Conservation (phyloP, 2,113 vertebrate genomes). For the Carettochelys insculpta region DNA sequence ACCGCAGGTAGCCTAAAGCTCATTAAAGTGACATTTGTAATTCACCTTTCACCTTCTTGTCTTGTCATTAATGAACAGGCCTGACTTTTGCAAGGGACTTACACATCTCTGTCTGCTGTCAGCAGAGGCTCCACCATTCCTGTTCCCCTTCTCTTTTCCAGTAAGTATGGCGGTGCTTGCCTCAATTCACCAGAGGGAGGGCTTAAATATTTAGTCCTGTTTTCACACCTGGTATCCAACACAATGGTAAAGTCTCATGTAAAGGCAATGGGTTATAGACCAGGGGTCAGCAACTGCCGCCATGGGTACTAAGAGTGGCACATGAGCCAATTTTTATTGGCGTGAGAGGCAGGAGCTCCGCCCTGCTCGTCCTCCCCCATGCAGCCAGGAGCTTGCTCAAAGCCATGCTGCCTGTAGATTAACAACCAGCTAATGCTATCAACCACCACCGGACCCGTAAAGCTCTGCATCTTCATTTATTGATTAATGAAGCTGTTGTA, state of each 20-base stretch:
- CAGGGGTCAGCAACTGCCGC: too few relatives aligned
- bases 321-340: too few relatives aligned
- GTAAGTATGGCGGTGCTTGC: neutral
- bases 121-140: neutral
- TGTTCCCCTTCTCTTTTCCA: neutral
- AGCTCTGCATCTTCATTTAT: too few relatives aligned
- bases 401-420: too few relatives aligned
- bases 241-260: neutral
- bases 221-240: neutral
- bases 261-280: neutral
- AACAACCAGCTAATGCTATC: too few relatives aligned
- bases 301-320: too few relatives aligned
- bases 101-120: neutral
- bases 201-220: neutral
- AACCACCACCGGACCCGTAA: too few relatives aligned
- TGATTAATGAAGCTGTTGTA: too few relatives aligned
- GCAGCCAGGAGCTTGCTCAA: too few relatives aligned
- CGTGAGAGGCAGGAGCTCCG: too few relatives aligned
- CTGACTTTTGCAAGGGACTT: neutral
- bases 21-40: neutral
- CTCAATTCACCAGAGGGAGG: neutral
- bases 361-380: too few relatives aligned
- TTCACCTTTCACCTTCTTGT: neutral
- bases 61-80: fast-evolving
- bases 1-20: neutral